phyloP scores from a whole-genome alignment of 2,113 vertebrate species.

The Brachypteracias leptosomus region DNA sequence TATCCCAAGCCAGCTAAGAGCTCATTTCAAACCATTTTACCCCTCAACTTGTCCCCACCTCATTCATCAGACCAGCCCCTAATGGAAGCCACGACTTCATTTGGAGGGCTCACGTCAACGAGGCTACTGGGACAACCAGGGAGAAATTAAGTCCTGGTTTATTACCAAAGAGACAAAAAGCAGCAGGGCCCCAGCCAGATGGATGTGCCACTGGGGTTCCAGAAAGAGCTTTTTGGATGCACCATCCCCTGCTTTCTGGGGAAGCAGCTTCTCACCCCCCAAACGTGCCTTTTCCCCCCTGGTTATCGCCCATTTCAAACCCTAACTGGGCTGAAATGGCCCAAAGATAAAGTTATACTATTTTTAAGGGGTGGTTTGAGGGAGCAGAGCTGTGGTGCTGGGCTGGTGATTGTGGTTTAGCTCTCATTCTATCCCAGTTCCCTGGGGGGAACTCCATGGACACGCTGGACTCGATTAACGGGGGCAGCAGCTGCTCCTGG shows the following conservation, averaged over 20 bases:
- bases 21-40: constrained; percentile 58
- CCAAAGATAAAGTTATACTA: background rate
- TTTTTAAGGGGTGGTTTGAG: background rate
- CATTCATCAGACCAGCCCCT: constrained; percentile 32
- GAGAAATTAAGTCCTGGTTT: background rate
- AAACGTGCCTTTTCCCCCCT: background rate
- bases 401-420: background rate
- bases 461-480: constrained; percentile 30
- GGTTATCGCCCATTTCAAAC: background rate
- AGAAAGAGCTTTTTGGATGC: background rate
- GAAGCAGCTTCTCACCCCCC: background rate
- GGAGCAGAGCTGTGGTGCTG: background rate
- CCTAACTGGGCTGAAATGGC: background rate
- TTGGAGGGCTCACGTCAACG: background rate
- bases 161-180: constrained; percentile 46
- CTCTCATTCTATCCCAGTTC: constrained; percentile 17
- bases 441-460: background rate
- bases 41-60: background rate
- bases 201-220: background rate
- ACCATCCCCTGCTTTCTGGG: background rate
- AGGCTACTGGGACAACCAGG: constrained; percentile 66
- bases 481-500: background rate
- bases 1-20: constrained; percentile 20
- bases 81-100: constrained; percentile 48
- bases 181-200: background rate